Evolutionary conservation across 2,888 invertebrate genomes (phyloP).

Genomic region (Maniola hyperantus): DNA sequence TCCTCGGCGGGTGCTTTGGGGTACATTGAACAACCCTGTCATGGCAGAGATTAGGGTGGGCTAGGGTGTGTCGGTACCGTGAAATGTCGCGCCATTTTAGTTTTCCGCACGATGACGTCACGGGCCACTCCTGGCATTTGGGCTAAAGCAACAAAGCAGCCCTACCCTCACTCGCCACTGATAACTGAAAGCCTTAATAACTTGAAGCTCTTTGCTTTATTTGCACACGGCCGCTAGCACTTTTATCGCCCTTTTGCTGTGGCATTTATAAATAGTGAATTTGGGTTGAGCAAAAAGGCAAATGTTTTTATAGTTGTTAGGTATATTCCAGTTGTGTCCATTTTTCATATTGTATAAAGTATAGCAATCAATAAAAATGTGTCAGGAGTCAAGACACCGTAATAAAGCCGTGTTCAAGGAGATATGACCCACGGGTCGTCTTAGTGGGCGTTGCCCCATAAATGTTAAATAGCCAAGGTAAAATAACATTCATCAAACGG

Average conservation of each 20-base stretch:
- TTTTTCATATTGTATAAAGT: slow-evolving; percentile 16
- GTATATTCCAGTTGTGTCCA: not conserved
- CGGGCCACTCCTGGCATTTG: slow-evolving; percentile 79
- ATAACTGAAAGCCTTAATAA: slow-evolving; percentile 74
- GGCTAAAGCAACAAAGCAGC: slow-evolving; percentile 72
- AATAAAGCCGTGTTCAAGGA: slow-evolving; percentile 26
- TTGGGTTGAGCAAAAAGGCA: slow-evolving; percentile 19
- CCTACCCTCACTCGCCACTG: slow-evolving; percentile 70
- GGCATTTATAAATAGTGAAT: slow-evolving; percentile 58
- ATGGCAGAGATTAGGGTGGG: slow-evolving; percentile 75
- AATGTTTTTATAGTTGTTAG: slow-evolving; percentile 8
- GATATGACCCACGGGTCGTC: slow-evolving; percentile 22
- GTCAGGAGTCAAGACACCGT: slow-evolving; percentile 13
- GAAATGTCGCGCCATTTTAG: slow-evolving; percentile 78
- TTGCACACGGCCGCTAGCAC: slow-evolving; percentile 57
- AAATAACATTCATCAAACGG: slow-evolving; percentile 35
- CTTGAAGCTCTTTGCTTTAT: slow-evolving; percentile 65
- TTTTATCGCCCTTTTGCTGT: slow-evolving; percentile 60
- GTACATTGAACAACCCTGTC: slow-evolving; percentile 64
- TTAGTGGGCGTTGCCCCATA: slow-evolving; percentile 28
- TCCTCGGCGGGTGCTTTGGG: slow-evolving; percentile 55
- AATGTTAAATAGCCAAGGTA: slow-evolving; percentile 42
- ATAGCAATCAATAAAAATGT: not conserved
- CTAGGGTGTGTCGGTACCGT: slow-evolving; percentile 70
- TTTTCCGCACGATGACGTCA: slow-evolving; percentile 67